Percentiles rank a stretch among this genome's conserved stretches.
These are phyloP conservation scores for Microcebus tavaratra DNA, from an alignment of 2,113 vertebrate genomes.

Conservation along the genomic window DNA sequence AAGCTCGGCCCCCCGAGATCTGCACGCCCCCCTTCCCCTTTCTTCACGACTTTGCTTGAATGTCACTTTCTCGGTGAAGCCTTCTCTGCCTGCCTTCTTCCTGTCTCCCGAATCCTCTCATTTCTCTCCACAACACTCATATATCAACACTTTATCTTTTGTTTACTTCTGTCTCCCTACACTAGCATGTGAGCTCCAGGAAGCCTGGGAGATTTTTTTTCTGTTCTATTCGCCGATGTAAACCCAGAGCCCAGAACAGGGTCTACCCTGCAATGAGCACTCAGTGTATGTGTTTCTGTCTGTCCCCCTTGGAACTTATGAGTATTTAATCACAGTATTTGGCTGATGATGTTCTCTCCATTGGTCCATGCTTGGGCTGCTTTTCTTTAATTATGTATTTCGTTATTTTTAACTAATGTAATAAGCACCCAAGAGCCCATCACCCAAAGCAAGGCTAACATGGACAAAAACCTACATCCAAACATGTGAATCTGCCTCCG, in stretches of 20 bases:
- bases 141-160: background rate
- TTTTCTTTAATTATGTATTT: conserved; percentile 33
- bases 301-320: background rate
- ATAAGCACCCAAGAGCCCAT: background rate
- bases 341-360: background rate
- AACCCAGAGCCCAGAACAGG: background rate
- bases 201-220: background rate
- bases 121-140: background rate
- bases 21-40: background rate
- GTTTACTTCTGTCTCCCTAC: background rate
- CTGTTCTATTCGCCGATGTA: background rate
- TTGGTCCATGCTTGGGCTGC: background rate
- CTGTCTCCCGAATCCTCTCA: background rate
- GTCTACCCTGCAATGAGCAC: background rate
- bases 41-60: background rate
- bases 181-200: background rate
- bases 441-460: background rate
- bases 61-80: background rate
- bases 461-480: background rate
- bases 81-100: background rate
- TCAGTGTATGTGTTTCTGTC: background rate
- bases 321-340: background rate
- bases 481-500: background rate
- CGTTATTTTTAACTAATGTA: conserved; percentile 1
- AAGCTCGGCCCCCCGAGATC: background rate